These are phyloP conservation scores for Lamellibrachia luymesi DNA, from an alignment of 1,140 invertebrate genomes.

Conservation along the genomic window DNA sequence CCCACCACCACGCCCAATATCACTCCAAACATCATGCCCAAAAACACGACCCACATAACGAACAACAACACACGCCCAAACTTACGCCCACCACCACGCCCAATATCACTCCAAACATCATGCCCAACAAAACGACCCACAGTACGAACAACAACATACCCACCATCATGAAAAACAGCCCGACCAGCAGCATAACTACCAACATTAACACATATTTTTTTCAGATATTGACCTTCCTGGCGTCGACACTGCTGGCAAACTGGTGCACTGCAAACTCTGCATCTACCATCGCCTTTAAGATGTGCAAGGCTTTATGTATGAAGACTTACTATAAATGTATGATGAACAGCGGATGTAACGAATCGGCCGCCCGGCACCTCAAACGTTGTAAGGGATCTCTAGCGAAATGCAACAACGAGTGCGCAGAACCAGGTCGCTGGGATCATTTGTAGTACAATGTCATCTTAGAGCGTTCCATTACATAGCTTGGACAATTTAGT, in stretches of 20 bases:
- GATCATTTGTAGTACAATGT: neutral
- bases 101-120: no score
- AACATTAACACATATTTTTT: neutral
- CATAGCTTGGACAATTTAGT: neutral
- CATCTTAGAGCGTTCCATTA: neutral
- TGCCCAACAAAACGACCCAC: neutral
- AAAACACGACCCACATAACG: no score
- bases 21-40: no score
- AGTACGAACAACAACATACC: neutral
- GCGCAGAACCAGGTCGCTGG: neutral
- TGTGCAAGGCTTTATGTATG: neutral
- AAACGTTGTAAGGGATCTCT: neutral
- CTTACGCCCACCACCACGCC: no score
- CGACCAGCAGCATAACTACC: neutral
- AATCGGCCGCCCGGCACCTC: neutral
- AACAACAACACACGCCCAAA: no score
- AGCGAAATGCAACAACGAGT: neutral
- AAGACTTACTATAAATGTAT: neutral
- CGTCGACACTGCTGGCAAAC: neutral
- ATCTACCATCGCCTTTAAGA: neutral
- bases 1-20: no score
- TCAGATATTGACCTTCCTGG: neutral
- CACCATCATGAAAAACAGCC: neutral
- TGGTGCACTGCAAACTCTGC: neutral
- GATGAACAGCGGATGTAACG: neutral